Evolutionary conservation across 2,888 invertebrate genomes (phyloP).

Genomic region (Clistopyga incitator): DNA sequence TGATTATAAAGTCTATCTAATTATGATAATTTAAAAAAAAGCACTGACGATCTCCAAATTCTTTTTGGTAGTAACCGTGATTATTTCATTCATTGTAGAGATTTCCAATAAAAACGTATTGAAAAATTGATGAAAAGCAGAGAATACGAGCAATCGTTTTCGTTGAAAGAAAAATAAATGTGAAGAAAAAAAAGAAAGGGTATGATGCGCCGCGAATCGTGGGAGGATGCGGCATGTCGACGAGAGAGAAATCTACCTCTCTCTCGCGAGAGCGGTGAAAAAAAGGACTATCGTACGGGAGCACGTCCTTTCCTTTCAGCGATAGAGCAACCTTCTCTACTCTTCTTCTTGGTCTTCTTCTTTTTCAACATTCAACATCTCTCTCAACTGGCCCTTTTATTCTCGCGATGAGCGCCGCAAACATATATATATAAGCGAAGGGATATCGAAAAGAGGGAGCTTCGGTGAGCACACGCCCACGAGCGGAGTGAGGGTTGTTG

Average conservation of each 20-base stretch:
- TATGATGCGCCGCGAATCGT: constrained; percentile 32
- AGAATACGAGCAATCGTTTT: constrained; percentile 13
- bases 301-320: constrained; percentile 39
- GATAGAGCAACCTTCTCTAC: constrained; percentile 23
- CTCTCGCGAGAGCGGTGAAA: neutral
- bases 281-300: constrained; percentile 16
- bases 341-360: constrained; percentile 15
- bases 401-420: constrained; percentile 45
- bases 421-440: neutral
- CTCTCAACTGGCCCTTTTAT: constrained; percentile 40
- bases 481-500: constrained; percentile 70
- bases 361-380: constrained; percentile 7
- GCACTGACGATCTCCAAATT: neutral
- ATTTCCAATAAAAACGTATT: constrained; percentile 6
- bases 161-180: constrained; percentile 12
- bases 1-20: no score
- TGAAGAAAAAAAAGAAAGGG: constrained; percentile 10
- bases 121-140: constrained; percentile 12
- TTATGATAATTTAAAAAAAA: no score
- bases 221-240: constrained; percentile 43
- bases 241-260: neutral
- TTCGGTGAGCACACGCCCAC: constrained; percentile 67
- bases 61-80: neutral
- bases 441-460: constrained; percentile 25
- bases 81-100: neutral